phyloP scores from a whole-genome alignment of 2,888 invertebrate genomes.

The Mylabris sibirica region DNA sequence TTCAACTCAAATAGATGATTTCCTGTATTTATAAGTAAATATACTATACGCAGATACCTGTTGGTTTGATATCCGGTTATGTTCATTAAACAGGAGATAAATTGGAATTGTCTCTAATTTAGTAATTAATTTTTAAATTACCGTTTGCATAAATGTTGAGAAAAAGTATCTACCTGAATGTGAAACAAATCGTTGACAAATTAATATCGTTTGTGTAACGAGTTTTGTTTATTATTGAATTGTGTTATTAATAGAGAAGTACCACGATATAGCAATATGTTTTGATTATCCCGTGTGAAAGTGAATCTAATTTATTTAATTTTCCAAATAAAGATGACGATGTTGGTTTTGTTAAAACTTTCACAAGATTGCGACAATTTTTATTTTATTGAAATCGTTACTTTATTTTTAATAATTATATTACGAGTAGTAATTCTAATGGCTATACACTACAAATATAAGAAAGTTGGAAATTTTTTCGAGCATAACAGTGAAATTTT shows the following conservation, averaged over 20 bases:
- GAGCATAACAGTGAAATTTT: neutral
- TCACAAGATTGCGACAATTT: constrained; percentile 8
- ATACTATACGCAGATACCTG: constrained; percentile 19
- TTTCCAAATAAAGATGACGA: neutral
- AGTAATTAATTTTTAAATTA: neutral
- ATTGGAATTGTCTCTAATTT: neutral
- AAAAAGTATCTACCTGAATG: neutral
- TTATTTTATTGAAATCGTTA: neutral
- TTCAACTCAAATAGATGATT: constrained; percentile 28
- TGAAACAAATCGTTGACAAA: neutral
- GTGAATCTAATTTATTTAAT: constrained; percentile 5
- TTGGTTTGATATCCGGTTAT: constrained; percentile 29
- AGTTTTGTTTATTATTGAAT: neutral
- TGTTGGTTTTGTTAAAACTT: neutral
- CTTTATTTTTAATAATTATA: neutral
- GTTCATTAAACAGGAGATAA: neutral
- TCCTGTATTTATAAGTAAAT: constrained; percentile 22
- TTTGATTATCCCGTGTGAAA: constrained; percentile 12
- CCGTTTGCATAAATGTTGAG: neutral
- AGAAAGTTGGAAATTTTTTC: neutral
- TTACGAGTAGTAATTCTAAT: neutral
- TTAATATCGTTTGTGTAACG: neutral
- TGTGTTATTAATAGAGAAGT: neutral
- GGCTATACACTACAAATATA: neutral
- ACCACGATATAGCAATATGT: neutral